Percentiles rank a stretch among this genome's conserved stretches.
Evolutionary conservation across 2,797 vertebrate species (phyloP).

Genomic region (Pyrocephalus nanus): DNA sequence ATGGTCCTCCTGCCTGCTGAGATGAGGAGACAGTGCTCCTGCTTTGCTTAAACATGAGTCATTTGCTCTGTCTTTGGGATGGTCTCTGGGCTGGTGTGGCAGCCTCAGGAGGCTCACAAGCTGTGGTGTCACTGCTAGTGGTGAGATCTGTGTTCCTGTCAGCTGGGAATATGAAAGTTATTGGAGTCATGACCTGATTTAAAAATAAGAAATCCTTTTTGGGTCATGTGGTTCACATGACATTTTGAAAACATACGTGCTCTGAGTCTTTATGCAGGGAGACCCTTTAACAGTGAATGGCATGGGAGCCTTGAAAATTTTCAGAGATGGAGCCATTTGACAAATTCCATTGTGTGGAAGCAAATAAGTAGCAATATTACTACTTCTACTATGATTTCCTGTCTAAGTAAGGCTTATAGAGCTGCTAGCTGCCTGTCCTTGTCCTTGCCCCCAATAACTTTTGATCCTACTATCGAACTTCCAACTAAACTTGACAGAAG

Average conservation of each 20-base stretch:
- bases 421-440: not conserved
- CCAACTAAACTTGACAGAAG: not conserved
- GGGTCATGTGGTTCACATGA: not conserved
- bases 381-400: not conserved
- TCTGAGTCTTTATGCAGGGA: not conserved
- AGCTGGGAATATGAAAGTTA: constrained; percentile 77
- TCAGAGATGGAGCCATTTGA: not conserved
- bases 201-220: constrained; percentile 53
- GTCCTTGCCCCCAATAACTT: not conserved
- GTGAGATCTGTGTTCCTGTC: constrained; percentile 43
- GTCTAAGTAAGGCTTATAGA: not conserved
- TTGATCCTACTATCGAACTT: not conserved
- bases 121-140: not conserved
- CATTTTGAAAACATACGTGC: not conserved
- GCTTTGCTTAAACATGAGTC: not conserved
- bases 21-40: not conserved
- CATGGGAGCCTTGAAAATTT: not conserved
- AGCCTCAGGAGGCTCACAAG: not conserved
- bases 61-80: not conserved
- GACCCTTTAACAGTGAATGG: not conserved
- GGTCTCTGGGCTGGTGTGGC: not conserved
- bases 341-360: not conserved
- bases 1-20: not conserved
- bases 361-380: not conserved
- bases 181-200: constrained; percentile 32